Conservation (phyloP, 2,888 invertebrate genomes). For the Coelinius sp. region DNA sequence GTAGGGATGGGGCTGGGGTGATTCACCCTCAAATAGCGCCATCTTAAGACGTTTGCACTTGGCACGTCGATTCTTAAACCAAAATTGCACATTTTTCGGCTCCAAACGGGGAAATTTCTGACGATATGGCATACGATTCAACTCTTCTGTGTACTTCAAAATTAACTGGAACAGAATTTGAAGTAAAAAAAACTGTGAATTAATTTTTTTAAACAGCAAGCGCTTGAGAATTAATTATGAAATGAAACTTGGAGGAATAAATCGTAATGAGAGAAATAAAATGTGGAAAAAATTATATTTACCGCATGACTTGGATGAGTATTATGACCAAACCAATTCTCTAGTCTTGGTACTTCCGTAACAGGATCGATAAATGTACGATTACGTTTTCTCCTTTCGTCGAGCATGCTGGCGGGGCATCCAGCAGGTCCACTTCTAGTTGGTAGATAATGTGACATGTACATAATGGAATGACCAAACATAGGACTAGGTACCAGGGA, state of each 20-base stretch:
- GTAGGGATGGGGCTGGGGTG: constrained; percentile 73
- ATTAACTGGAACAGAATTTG: constrained; percentile 77
- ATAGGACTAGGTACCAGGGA: constrained; percentile 89
- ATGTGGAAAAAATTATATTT: constrained; percentile 37
- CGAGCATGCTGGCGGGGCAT: constrained; percentile 75
- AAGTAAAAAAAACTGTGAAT: too few relatives aligned
- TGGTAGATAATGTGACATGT: constrained; percentile 91
- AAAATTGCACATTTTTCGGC: constrained; percentile 99
- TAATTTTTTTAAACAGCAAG: too few relatives aligned
- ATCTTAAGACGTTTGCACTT: constrained; percentile 97
- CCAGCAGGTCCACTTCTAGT: constrained; percentile 66
- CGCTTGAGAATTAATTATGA: too few relatives aligned
- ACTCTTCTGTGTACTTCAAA: constrained; percentile 96
- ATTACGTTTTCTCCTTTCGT: constrained; percentile 93
- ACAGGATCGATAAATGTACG: constrained; percentile 99
- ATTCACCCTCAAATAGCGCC: constrained; percentile 85
- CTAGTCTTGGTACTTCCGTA: constrained; percentile 94
- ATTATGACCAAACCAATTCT: constrained; percentile 97
- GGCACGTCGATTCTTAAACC: constrained; percentile 99
- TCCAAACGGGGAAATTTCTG: constrained; percentile 99
- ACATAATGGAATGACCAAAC: constrained; percentile 92
- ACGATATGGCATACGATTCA: constrained; percentile 96
- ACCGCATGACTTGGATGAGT: constrained; percentile 96
- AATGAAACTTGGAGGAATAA: too few relatives aligned
- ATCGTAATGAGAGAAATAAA: constrained; percentile 12